A percentile compares a stretch with the other conserved stretches of the same genome.
phyloP scores from a whole-genome alignment of 2,113 vertebrate genomes.

The Merops nubicus region DNA sequence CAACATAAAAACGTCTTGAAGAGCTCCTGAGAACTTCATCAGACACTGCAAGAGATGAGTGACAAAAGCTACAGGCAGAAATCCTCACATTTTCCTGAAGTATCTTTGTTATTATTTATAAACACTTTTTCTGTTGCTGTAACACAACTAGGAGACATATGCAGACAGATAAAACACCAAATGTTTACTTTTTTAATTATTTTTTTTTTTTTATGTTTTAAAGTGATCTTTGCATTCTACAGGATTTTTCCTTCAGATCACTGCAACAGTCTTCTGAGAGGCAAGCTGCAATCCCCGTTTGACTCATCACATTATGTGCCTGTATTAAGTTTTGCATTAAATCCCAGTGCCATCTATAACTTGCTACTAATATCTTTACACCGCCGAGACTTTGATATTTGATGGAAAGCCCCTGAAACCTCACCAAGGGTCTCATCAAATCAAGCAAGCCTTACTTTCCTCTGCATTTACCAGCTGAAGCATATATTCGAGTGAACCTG shows the following conservation, averaged over 20 bases:
- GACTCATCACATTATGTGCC: constrained; percentile 55
- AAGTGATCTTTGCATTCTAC: constrained; percentile 51
- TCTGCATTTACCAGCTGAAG: constrained; percentile 71
- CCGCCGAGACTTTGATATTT: constrained; percentile 61
- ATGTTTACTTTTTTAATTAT: constrained; percentile 7
- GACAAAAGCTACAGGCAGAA: constrained; percentile 50
- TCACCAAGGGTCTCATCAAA: constrained; percentile 70
- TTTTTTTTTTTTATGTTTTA: constrained; percentile 28
- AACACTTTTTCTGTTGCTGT: constrained; percentile 66
- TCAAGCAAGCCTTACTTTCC: constrained; percentile 62
- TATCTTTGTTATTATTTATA: constrained; percentile 71
- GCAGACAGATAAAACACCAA: constrained; percentile 63
- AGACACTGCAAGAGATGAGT: background rate
- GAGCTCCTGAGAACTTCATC: background rate
- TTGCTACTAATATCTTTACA: constrained; percentile 68
- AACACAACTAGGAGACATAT: constrained; percentile 66
- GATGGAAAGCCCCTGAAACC: constrained; percentile 58
- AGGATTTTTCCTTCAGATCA: constrained; percentile 37
- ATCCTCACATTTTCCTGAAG: constrained; percentile 42
- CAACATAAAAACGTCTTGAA: background rate
- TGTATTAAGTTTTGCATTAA: constrained; percentile 58
- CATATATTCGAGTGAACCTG: constrained; percentile 56
- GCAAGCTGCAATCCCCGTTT: constrained; percentile 43
- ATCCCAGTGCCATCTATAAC: constrained; percentile 56
- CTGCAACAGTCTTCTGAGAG: background rate